Evolutionary conservation across 2,113 vertebrate genomes (phyloP).

Genomic region (Poecile atricapillus): DNA sequence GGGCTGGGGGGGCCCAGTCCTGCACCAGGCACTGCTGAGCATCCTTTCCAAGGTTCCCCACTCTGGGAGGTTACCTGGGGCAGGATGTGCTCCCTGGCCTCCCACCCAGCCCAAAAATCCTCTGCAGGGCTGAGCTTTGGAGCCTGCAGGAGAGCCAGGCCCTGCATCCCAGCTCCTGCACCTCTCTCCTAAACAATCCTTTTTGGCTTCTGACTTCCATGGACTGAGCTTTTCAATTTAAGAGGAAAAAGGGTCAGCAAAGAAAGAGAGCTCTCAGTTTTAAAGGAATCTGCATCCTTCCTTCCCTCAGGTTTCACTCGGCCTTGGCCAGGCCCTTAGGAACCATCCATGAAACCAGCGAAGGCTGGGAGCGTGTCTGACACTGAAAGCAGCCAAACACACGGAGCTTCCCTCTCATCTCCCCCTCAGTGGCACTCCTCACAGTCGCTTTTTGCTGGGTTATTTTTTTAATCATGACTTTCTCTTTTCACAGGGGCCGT

Average conservation of each 20-base stretch:
- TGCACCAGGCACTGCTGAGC: not conserved
- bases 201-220: not conserved
- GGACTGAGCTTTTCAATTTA: not conserved
- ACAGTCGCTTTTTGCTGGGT: not conserved
- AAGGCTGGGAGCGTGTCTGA: not conserved
- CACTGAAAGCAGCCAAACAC: not conserved
- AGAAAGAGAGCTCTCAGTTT: not conserved
- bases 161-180: not conserved
- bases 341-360: not conserved
- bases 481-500: not conserved
- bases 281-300: not conserved
- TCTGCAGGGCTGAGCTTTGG: not conserved
- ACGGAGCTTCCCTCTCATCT: not conserved
- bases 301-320: not conserved
- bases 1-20: not conserved
- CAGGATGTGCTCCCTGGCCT: not conserved
- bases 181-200: not conserved
- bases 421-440: not conserved
- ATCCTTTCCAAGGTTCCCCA: rapidly evolving
- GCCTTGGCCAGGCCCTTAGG: not conserved
- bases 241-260: not conserved
- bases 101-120: not conserved
- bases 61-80: not conserved
- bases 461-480: not conserved
- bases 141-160: not conserved